Base-by-base conservation (phyloP, 1,140 invertebrate species). In the Pogonomyrmex barbatus region DNA sequence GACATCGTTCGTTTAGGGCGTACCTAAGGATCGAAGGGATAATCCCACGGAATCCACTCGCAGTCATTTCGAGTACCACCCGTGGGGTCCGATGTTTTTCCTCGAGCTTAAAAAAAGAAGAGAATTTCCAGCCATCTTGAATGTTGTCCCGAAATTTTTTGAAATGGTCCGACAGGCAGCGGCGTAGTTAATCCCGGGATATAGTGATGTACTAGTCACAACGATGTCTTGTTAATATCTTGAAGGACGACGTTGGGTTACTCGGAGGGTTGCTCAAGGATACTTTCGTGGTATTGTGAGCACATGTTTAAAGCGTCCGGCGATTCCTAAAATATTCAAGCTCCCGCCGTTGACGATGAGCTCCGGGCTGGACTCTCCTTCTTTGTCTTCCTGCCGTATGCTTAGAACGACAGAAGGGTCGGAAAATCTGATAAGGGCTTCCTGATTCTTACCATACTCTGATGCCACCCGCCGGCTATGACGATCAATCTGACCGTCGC, bases 401-500 rank as follows among this genome's bases (percentile, higher is more conserved):
- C 86, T 89, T 89, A 89, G 84, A 68, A 89, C 83, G 88, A 89
- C 90, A 91, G 89, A 92, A 92, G 93, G 94, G 89, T 93, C 90
- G 93, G 88, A 87, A 95, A 95, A 95, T 95, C 94, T 94, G 94
- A 95, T 95, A 95, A 95, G 93, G 91, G 92, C 88, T 93, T 94
- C 92, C 93, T 92, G 93, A 94, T 94, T 92, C 93, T 94, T 92
- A 87, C 90, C 24, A 24, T 71, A 77, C 85, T 70, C 68, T 77
- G 73, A 87, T 89, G 70, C 75, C 83, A 76, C 65, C 83, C 89
- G 67, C 86, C 65, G 85, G 78, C 78, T 84, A 85, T 42, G 83
- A 56, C 76, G 87, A 90, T 90, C 89, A 68, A 71, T 83, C 79
- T 83, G 42, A 30, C 79, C 68, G 42, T 24, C 77, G 62, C 30